These are phyloP conservation scores for Xenus cinereus DNA, from an alignment of 2,113 vertebrate genomes.

Conservation along the genomic window DNA sequence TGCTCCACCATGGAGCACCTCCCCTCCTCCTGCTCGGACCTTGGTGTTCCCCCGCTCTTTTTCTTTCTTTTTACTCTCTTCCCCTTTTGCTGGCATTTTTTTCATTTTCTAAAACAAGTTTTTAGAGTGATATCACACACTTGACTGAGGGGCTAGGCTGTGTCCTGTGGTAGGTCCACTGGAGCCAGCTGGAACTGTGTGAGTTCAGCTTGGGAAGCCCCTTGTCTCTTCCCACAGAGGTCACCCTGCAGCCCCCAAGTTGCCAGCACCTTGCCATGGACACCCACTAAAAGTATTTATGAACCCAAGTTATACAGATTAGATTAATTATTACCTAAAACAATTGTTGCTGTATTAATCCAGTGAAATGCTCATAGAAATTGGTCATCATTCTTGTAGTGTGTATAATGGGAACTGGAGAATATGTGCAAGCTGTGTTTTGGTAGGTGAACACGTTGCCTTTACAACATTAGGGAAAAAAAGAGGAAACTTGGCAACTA, in stretches of 20 bases:
- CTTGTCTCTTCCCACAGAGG: not conserved
- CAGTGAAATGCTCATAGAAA: not conserved
- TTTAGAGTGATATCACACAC: not conserved
- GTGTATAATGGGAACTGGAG: not conserved
- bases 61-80: not conserved
- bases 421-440: not conserved
- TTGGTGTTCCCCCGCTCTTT: not conserved
- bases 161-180: accelerated
- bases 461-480: not conserved
- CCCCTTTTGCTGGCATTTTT: not conserved
- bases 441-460: not conserved
- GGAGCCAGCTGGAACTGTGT: not conserved
- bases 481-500: not conserved
- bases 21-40: not conserved
- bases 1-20: not conserved
- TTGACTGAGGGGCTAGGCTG: not conserved
- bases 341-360: not conserved
- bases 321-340: not conserved
- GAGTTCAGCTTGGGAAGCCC: not conserved
- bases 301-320: not conserved
- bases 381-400: not conserved
- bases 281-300: not conserved
- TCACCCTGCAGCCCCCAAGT: accelerated
- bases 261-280: not conserved
- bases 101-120: not conserved